Evolutionary conservation across 2,113 vertebrate genomes (phyloP).

Genomic region (Chrysochloris asiatica): DNA sequence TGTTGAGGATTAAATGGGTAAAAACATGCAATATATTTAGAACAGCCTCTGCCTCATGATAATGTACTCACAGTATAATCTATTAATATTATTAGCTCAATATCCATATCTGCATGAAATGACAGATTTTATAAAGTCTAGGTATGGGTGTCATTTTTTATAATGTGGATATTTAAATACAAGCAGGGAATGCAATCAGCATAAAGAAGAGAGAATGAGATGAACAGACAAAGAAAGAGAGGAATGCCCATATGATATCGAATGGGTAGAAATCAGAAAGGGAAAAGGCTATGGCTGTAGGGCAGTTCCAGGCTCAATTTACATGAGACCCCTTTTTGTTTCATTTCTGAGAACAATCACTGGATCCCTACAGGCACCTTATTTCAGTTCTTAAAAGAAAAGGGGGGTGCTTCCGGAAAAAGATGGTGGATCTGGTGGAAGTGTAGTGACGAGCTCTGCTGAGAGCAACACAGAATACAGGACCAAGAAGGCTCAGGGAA

Average conservation of each 20-base stretch:
- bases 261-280: not conserved
- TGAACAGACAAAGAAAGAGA: too few species aligned
- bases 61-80: not conserved
- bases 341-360: not conserved
- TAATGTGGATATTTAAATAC: not conserved
- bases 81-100: not conserved
- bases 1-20: not conserved
- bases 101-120: not conserved
- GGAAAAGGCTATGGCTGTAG: not conserved
- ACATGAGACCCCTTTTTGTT: not conserved
- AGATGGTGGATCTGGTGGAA: too few species aligned
- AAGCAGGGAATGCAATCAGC: not conserved
- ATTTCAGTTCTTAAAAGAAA: too few species aligned
- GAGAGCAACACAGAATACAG: too few species aligned
- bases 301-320: not conserved
- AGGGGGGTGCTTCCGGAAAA: too few species aligned
- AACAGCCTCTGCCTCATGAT: not conserved
- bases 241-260: too few species aligned
- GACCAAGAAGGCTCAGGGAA: too few species aligned
- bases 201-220: not conserved
- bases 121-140: not conserved
- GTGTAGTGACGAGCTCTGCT: too few species aligned
- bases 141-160: not conserved
- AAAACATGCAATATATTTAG: not conserved
- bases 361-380: not conserved